Evolutionary conservation across 2,888 invertebrate species (phyloP), one percentile per base, ranked within the genome.

Genomic region (Acholoe squamosa): DNA sequence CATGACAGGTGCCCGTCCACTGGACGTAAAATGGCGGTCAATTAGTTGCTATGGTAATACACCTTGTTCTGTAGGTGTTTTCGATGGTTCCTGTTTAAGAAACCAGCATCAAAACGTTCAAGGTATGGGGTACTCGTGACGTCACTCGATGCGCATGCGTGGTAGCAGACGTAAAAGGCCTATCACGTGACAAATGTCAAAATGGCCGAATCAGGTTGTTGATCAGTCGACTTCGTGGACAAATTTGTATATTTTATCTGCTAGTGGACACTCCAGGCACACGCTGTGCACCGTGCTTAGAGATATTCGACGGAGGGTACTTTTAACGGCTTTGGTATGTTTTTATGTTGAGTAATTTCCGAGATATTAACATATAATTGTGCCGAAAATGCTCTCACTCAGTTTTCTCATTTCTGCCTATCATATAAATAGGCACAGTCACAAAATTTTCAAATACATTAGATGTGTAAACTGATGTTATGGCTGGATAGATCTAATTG

Each of bases 151-250:
- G 86, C 52, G 54, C 86, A 86, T 86, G 86, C 86, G 86, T 28
- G 34, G 10, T 14, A 28, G 52, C 10, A 3, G 43, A 43, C 56
- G 54, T 54, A 80, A 16, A n/a, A 43, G 14, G 33, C 31, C 3
- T 33, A 76, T 89, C 89, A 89, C 89, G 89, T 89, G 89, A 89
- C 89, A 76, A 76, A 76, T 43, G 71, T 89, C 89, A 89, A 89
- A 71, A 89, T 89, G 89, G 89, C 89, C 89, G 89, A 33, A 71
- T 43, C 25, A 56, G 56, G 86, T 52, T 86, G 86, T 86, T 86
- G 86, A 86, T 86, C 31, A 14, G 19, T 25, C 31, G 76, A 25
- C 43, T 43, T 25, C 76, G 25, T 76, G 14, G 22, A 80, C 33
- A 43, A 22, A 80, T 34, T 31, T 25, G 43, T 19, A 1, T 43